These are phyloP conservation scores for Stigmatopora argus DNA, from an alignment of 2,113 vertebrate species.

Conservation along the genomic window DNA sequence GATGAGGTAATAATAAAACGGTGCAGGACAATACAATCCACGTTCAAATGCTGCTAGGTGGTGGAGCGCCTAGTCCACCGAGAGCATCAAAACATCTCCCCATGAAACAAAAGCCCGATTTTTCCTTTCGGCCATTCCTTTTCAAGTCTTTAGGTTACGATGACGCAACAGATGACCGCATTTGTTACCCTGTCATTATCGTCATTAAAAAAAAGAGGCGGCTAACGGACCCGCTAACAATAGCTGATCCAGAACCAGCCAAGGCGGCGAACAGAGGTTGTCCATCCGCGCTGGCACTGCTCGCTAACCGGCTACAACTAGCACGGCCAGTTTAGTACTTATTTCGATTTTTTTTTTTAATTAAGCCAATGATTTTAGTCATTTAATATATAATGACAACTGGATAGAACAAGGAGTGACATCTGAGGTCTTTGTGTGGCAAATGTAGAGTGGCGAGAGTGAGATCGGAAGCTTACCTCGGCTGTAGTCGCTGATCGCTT, in stretches of 20 bases:
- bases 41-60: not conserved
- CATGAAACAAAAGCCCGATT: not conserved
- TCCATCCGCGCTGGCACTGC: slow-evolving; percentile 38
- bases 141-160: not conserved
- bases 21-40: not conserved
- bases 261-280: slow-evolving; percentile 19
- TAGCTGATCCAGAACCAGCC: slow-evolving; percentile 36
- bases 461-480: slow-evolving; percentile 4
- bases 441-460: not conserved
- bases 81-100: not conserved
- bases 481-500: slow-evolving; percentile 19
- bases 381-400: not conserved
- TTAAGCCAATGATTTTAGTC: not conserved
- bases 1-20: not conserved
- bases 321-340: slow-evolving; percentile 32
- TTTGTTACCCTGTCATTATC: not conserved
- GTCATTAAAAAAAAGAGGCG: slow-evolving; percentile 7
- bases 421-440: not conserved
- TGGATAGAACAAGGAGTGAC: not conserved
- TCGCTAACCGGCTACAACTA: slow-evolving; percentile 48
- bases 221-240: slow-evolving; percentile 42
- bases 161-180: not conserved
- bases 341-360: not conserved
- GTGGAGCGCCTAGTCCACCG: not conserved
- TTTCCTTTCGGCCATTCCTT: not conserved